phyloP scores from a whole-genome alignment of 2,113 vertebrate species.

The Bufo bufo region DNA sequence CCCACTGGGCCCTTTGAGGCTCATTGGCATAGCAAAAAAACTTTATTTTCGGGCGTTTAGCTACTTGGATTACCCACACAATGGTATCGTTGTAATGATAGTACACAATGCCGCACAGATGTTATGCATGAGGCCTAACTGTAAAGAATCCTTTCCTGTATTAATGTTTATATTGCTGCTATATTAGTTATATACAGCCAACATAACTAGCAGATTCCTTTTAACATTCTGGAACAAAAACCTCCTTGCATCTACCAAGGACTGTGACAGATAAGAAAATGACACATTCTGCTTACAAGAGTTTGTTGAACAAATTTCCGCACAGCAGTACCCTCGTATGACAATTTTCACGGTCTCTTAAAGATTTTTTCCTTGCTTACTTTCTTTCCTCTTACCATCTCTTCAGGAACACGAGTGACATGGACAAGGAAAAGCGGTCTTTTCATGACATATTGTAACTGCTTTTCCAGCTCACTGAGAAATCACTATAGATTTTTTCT shows the following conservation, averaged over 20 bases:
- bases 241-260: background rate
- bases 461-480: constrained; percentile 22
- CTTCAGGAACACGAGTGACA: background rate
- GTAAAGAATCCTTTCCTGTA: too few relatives aligned
- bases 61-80: too few relatives aligned
- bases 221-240: background rate
- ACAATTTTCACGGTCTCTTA: background rate
- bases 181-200: background rate
- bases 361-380: background rate
- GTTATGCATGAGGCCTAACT: too few relatives aligned
- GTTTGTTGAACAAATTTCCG: background rate
- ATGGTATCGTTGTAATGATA: too few relatives aligned
- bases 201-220: background rate
- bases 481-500: constrained; percentile 36
- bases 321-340: background rate
- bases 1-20: too few relatives aligned
- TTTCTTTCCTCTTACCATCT: constrained; percentile 31
- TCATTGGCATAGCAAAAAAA: too few relatives aligned
- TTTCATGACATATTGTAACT: constrained; percentile 32
- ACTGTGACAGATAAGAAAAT: constrained; percentile 30
- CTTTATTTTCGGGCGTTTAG: too few relatives aligned
- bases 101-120: too few relatives aligned
- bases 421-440: constrained; percentile 25
- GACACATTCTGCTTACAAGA: background rate
- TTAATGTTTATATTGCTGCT: too few relatives aligned